phyloP scores from a whole-genome alignment of 1,140 invertebrate genomes.

The Zaprionus taronus region DNA sequence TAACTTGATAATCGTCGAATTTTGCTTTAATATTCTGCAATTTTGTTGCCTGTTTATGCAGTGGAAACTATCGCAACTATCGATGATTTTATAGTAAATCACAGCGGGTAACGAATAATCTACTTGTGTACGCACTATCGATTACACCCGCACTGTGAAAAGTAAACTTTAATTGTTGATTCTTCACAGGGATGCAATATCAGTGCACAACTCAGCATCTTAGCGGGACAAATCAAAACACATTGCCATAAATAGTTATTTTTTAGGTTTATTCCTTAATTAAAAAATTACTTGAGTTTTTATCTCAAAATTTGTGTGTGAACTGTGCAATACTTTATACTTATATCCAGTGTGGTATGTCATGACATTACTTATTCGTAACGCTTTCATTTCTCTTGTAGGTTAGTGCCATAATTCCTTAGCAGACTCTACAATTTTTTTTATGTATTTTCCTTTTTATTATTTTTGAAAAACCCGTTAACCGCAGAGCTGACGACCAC shows the following conservation, averaged over 20 bases:
- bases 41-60: too few relatives aligned
- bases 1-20: too few relatives aligned
- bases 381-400: constrained; percentile 6
- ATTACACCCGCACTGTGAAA: neutral
- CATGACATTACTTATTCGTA: neutral
- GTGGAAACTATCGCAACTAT: neutral
- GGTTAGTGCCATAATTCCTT: constrained; percentile 32
- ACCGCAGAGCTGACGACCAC: constrained; percentile 54
- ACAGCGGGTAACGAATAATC: too few relatives aligned
- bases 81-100: neutral
- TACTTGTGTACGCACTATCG: neutral
- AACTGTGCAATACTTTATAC: neutral
- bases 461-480: constrained; percentile 45
- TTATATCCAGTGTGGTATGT: neutral
- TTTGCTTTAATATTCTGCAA: too few relatives aligned
- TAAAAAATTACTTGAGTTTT: neutral
- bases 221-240: too few relatives aligned
- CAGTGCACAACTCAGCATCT: too few relatives aligned
- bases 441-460: constrained; percentile 42
- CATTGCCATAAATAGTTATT: too few relatives aligned
- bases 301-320: neutral
- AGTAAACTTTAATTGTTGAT: neutral
- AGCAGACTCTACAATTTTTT: constrained; percentile 11
- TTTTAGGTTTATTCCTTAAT: too few relatives aligned
- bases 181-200: neutral